A percentile compares a stretch with the other conserved stretches of the same genome.
phyloP scores from a whole-genome alignment of 2,888 invertebrate genomes.

The Deilephila elpenor region DNA sequence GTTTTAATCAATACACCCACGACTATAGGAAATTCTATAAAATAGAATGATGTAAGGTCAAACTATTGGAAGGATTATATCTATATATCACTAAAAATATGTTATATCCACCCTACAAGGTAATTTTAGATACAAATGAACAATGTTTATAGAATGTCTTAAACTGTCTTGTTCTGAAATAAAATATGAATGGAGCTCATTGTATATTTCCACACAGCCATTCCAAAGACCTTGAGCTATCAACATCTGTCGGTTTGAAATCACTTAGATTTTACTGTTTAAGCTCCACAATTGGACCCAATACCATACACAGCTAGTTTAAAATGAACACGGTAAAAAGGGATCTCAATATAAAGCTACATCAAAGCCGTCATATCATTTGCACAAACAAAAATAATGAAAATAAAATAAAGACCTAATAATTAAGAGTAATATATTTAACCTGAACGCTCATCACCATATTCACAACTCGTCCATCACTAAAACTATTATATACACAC shows the following conservation, averaged over 20 bases:
- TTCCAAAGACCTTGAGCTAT: background rate
- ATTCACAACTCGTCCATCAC: slow-evolving; percentile 31
- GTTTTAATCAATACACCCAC: background rate
- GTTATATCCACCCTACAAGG: background rate
- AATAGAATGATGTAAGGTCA: background rate
- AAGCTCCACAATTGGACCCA: slow-evolving; percentile 25
- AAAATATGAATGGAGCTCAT: slow-evolving; percentile 19
- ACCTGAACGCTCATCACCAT: slow-evolving; percentile 3
- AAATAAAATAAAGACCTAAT: slow-evolving; percentile 29
- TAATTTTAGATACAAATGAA: slow-evolving; percentile 1
- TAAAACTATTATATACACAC: slow-evolving; percentile 38
- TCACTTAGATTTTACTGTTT: slow-evolving; percentile 14
- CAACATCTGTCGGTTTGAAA: slow-evolving; percentile 8
- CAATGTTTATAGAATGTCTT: slow-evolving; percentile 13
- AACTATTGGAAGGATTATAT: slow-evolving; percentile 4
- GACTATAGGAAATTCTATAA: background rate
- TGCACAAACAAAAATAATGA: slow-evolving; percentile 67
- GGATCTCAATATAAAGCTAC: slow-evolving; percentile 12
- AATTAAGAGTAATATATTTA: slow-evolving; percentile 32
- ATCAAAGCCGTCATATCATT: slow-evolving; percentile 64
- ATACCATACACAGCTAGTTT: slow-evolving; percentile 23
- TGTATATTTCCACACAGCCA: background rate
- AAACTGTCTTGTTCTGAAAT: slow-evolving; percentile 12
- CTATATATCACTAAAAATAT: slow-evolving; percentile 6
- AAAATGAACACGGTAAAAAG: slow-evolving; percentile 19